phyloP scores from a whole-genome alignment of 2,113 vertebrate species.

The Isichthys henryi region DNA sequence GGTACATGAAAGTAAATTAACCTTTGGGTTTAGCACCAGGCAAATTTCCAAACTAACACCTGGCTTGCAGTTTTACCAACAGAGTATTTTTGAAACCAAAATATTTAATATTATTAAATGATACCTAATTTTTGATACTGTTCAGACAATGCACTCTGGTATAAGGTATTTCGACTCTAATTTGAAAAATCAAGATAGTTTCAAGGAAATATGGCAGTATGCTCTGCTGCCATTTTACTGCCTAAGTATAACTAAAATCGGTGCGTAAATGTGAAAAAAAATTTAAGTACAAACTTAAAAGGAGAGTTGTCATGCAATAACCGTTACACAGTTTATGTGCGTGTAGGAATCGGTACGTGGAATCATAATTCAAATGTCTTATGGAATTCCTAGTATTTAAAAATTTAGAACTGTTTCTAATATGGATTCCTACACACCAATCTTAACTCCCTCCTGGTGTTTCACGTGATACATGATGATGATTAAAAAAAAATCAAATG shows the following conservation, averaged over 20 bases:
- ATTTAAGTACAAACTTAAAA: too few relatives aligned
- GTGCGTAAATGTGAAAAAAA: too few relatives aligned
- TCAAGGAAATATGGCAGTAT: neutral
- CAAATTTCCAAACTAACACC: neutral
- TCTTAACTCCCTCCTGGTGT: neutral
- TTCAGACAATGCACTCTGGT: neutral
- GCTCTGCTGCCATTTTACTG: neutral
- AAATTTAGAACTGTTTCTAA: neutral
- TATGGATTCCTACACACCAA: neutral
- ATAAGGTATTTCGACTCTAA: neutral
- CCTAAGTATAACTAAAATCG: neutral
- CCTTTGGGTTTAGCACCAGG: neutral
- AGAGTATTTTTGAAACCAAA: neutral
- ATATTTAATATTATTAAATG: neutral
- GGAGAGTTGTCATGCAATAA: too few relatives aligned
- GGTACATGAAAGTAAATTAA: neutral
- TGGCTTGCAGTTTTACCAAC: neutral
- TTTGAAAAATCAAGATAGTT: neutral
- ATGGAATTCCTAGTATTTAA: neutral
- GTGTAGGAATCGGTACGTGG: neutral
- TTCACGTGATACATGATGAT: neutral
- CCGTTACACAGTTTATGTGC: neutral
- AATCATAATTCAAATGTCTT: neutral
- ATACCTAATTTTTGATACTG: neutral
- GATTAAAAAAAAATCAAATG: too few relatives aligned